phyloP scores from a whole-genome alignment of 2,113 vertebrate species.

The Nesospiza acunhae region DNA sequence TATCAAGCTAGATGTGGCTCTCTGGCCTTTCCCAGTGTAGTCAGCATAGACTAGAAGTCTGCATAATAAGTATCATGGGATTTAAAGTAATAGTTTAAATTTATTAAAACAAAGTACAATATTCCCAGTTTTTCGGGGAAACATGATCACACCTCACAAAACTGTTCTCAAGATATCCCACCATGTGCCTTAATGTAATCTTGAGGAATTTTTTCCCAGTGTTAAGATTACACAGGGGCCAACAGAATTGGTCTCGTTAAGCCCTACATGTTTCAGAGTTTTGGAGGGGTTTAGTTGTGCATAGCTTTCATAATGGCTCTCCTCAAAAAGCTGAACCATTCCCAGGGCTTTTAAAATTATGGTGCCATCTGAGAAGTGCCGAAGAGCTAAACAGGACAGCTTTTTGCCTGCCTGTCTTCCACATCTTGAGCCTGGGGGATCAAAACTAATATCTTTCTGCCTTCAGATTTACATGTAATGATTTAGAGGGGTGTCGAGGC shows the following conservation, averaged over 20 bases:
- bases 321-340: not conserved
- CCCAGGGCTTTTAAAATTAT: conserved; percentile 2
- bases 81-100: conserved; percentile 49
- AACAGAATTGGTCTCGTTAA: not conserved
- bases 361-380: conserved; percentile 10
- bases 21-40: conserved; percentile 55
- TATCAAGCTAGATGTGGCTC: conserved; percentile 38
- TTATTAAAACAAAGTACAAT: conserved; percentile 40
- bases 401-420: conserved; percentile 51
- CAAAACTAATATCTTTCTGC: not conserved
- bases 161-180: conserved; percentile 53
- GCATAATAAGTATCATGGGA: conserved; percentile 28
- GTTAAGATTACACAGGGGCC: not conserved
- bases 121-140: conserved; percentile 2
- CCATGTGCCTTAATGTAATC: conserved; percentile 53
- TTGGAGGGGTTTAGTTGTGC: not conserved
- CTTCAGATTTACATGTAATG: not conserved
- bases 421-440: not conserved
- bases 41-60: conserved; percentile 8
- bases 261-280: not conserved
- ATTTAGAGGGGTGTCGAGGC: not conserved
- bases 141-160: conserved; percentile 50
- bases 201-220: too few species aligned
- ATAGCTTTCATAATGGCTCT: not conserved
- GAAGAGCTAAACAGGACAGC: conserved; percentile 23